phyloP scores from a whole-genome alignment of 2,888 invertebrate genomes.

The Pteria penguin region DNA sequence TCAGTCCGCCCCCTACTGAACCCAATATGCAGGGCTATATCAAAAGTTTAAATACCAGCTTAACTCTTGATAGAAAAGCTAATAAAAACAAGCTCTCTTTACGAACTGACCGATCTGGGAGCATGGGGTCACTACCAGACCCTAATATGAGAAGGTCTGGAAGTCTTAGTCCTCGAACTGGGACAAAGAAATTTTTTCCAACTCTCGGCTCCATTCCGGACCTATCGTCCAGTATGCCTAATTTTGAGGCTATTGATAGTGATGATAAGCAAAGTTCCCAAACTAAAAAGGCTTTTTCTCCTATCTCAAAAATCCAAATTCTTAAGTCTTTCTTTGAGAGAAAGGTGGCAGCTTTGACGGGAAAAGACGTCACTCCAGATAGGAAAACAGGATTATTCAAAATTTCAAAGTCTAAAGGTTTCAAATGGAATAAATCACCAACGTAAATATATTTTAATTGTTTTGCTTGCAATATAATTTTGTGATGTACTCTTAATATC shows the following conservation, averaged over 20 bases:
- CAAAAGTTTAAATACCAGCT: constrained; percentile 69
- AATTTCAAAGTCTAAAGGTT: not conserved
- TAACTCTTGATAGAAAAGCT: constrained; percentile 68
- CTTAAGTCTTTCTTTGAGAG: constrained; percentile 74
- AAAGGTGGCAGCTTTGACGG: constrained; percentile 63
- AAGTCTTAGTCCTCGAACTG: constrained; percentile 46
- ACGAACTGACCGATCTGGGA: constrained; percentile 18
- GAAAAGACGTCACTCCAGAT: constrained; percentile 39
- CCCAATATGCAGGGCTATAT: constrained; percentile 51
- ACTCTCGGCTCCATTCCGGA: constrained; percentile 43
- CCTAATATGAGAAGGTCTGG: constrained; percentile 15
- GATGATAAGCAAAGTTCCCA: constrained; percentile 33
- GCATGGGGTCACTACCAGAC: not conserved
- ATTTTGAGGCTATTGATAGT: constrained; percentile 22
- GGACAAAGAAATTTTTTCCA: constrained; percentile 35
- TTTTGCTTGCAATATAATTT: constrained; percentile 10
- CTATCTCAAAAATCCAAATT: constrained; percentile 72
- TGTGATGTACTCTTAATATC: too few species aligned
- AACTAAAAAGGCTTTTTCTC: constrained; percentile 26
- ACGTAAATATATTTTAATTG: constrained; percentile 5
- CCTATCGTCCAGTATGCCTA: constrained; percentile 17
- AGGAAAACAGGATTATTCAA: constrained; percentile 39
- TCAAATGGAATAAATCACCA: constrained; percentile 2
- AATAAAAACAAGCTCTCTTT: constrained; percentile 28
- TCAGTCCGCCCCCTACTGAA: constrained; percentile 55